Percentiles rank a stretch among this genome's conserved stretches.
phyloP scores from a whole-genome alignment of 2,888 invertebrate genomes.

The Zhengitettix transpicula region DNA sequence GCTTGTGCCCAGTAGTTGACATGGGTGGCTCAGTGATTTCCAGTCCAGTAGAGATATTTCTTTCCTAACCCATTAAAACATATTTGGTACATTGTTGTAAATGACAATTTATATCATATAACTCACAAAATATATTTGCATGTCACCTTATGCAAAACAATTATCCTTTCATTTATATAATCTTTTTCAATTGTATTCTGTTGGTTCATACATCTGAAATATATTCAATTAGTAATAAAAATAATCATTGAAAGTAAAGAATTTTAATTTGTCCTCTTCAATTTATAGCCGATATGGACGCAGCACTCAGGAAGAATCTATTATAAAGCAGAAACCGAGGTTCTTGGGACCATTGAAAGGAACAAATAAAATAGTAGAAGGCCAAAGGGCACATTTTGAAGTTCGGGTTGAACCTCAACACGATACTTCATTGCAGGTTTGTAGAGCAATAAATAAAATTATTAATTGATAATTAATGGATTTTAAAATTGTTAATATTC shows the following conservation, averaged over 20 bases:
- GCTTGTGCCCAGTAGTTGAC: too few relatives aligned
- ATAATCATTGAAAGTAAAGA: too few relatives aligned
- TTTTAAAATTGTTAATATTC: not conserved
- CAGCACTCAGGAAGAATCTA: constrained; percentile 51
- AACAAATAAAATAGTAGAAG: constrained; percentile 84
- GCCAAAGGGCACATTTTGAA: constrained; percentile 88
- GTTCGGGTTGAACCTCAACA: constrained; percentile 88
- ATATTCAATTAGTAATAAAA: too few relatives aligned
- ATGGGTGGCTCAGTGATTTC: too few relatives aligned
- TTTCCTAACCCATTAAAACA: too few relatives aligned
- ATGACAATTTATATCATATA: too few relatives aligned
- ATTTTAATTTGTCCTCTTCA: not conserved
- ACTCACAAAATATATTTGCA: too few relatives aligned
- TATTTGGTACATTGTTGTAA: too few relatives aligned
- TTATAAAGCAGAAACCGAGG: constrained; percentile 62
- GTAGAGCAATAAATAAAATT: not conserved
- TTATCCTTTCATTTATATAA: not conserved
- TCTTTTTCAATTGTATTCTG: not conserved
- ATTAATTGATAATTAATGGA: too few relatives aligned
- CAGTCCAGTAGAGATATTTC: too few relatives aligned
- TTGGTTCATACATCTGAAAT: not conserved
- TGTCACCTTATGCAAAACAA: not conserved
- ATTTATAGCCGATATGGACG: constrained; percentile 47
- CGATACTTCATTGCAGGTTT: constrained; percentile 65
- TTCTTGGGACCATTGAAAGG: constrained; percentile 81